Conservation (phyloP, 2,113 vertebrate species). For the Seriola aureovittata region DNA sequence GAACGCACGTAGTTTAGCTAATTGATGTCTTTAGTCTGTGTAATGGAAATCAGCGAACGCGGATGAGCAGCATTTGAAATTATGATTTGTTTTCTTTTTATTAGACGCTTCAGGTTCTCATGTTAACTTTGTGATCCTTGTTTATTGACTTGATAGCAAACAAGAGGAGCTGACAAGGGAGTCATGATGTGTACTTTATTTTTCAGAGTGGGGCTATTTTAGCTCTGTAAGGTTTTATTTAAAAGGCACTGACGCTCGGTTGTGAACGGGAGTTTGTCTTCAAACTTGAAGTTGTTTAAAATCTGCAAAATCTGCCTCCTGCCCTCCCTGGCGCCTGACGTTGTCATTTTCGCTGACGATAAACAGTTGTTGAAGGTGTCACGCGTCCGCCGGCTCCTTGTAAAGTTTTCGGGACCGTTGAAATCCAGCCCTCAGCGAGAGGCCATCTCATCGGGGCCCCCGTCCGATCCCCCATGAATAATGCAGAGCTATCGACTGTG, state of each 20-base stretch:
- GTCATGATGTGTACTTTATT: conserved; percentile 59
- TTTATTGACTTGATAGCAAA: conserved; percentile 76
- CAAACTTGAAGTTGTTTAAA: conserved; percentile 24
- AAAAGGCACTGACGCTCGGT: conserved; percentile 11
- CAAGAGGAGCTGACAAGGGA: conserved; percentile 68
- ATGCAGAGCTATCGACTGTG: conserved; percentile 83
- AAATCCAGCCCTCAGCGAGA: conserved; percentile 76
- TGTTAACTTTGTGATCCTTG: conserved; percentile 77
- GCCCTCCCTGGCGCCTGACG: conserved; percentile 45
- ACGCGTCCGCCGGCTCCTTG: conserved; percentile 55
- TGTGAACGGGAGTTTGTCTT: conserved; percentile 6
- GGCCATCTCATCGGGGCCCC: conserved; percentile 71
- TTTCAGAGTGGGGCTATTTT: conserved; percentile 54
- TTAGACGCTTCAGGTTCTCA: conserved; percentile 60
- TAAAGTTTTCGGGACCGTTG: conserved; percentile 76
- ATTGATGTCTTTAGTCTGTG: conserved; percentile 77
- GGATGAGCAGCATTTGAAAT: conserved; percentile 70
- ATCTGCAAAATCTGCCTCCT: conserved; percentile 21
- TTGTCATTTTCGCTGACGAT: conserved; percentile 78
- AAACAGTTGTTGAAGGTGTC: conserved; percentile 78
- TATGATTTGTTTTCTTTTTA: conserved; percentile 70
- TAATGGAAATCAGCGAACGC: conserved; percentile 73
- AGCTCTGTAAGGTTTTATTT: conserved; percentile 25
- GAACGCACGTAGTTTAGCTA: conserved; percentile 55
- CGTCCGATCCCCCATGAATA: conserved; percentile 75